Conservation (phyloP, 2,797 vertebrate species). For the Taenioides sp. region DNA sequence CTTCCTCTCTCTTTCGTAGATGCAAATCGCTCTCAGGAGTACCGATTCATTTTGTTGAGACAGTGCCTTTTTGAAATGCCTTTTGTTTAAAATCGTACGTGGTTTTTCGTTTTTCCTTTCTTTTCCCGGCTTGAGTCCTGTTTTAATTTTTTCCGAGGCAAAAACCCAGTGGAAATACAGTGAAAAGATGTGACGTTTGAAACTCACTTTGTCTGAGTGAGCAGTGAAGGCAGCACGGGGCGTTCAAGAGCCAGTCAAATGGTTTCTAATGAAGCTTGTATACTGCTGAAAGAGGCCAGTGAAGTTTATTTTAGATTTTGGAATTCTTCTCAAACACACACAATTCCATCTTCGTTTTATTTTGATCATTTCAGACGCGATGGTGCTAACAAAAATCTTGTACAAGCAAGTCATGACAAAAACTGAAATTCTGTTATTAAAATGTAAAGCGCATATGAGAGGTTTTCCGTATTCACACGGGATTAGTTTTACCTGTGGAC, state of each 20-base stretch:
- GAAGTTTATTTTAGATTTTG: background rate
- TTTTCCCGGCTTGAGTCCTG: constrained; percentile 29
- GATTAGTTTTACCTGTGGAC: too few species aligned
- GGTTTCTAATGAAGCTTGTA: constrained; percentile 2
- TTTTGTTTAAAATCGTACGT: background rate
- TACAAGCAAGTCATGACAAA: too few species aligned
- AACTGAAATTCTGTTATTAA: too few species aligned
- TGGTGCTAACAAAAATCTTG: too few species aligned
- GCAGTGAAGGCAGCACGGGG: constrained; percentile 25
- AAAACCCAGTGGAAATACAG: constrained; percentile 7
- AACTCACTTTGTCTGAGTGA: constrained; percentile 7
- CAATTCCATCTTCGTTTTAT: background rate
- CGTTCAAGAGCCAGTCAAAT: constrained; percentile 26
- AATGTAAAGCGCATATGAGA: too few species aligned
- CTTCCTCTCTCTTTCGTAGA: constrained; percentile 9
- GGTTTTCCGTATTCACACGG: too few species aligned
- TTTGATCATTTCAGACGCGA: too few species aligned
- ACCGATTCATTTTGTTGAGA: constrained; percentile 23
- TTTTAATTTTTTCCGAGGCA: constrained; percentile 15
- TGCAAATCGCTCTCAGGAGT: constrained; percentile 18
- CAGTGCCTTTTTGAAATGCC: constrained; percentile 8
- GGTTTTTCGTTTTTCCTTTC: background rate
- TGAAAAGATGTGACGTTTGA: constrained; percentile 2
- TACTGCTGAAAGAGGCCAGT: background rate
- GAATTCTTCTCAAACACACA: background rate